Evolutionary conservation across 1,140 invertebrate genomes (phyloP).

Genomic region (Reticulitermes speratus): DNA sequence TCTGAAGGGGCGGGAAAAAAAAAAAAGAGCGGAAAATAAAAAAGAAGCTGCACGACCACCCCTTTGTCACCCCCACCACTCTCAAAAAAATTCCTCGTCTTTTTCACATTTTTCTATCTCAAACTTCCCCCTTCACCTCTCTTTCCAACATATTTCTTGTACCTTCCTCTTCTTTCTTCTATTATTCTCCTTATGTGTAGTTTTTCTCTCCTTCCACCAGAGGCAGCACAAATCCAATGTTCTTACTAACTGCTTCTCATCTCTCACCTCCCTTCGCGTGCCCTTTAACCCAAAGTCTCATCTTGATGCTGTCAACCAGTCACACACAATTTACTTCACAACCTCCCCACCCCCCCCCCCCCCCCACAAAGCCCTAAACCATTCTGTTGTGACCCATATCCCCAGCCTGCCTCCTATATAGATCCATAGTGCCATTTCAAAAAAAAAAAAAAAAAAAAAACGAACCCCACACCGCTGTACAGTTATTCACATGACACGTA

Average conservation of each 20-base stretch:
- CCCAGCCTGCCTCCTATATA: not conserved
- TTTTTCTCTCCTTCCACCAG: not conserved
- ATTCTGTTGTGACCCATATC: not conserved
- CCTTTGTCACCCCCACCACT: not conserved
- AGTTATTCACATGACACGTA: not conserved
- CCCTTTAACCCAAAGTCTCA: conserved; percentile 17
- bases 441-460: not conserved
- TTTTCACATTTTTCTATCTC: conserved; percentile 14
- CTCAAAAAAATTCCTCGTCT: not conserved
- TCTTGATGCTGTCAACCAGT: conserved; percentile 27
- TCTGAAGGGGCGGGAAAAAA: not conserved
- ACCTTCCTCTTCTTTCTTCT: not conserved
- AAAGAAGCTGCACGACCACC: not conserved
- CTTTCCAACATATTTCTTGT: not conserved
- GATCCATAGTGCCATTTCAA: not conserved
- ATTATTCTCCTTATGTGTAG: no score
- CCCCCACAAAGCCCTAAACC: not conserved
- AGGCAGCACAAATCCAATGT: not conserved
- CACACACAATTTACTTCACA: conserved; percentile 28
- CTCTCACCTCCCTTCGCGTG: not conserved
- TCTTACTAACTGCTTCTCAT: not conserved
- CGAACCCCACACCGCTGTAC: not conserved
- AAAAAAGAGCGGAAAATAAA: not conserved
- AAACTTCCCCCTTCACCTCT: not conserved
- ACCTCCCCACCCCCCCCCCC: not conserved